Conservation (phyloP, 2,113 vertebrate genomes). For the Rhinopomastus cyanomelas region DNA sequence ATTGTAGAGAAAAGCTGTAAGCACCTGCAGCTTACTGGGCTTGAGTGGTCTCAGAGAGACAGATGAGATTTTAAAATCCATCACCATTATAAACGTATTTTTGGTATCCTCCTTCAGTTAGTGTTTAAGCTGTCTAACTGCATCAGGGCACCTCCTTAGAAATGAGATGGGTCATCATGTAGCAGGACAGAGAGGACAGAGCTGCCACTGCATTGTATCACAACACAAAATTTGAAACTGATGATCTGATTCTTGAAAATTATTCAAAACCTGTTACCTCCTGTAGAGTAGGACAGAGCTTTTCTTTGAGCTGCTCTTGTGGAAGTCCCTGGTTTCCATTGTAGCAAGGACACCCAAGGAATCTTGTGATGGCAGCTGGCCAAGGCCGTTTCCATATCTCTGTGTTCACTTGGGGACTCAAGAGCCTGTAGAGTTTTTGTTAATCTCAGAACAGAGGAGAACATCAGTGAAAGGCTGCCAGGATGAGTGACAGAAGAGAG, state of each 20-base stretch:
- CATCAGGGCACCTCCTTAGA: not conserved
- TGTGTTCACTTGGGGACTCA: not conserved
- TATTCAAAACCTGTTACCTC: not conserved
- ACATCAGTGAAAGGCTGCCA: constrained; percentile 6
- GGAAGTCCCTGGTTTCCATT: not conserved
- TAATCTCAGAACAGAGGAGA: not conserved
- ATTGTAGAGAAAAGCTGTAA: not conserved
- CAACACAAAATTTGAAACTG: not conserved
- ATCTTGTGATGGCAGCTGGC: not conserved
- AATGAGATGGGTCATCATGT: not conserved
- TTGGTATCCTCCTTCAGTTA: not conserved
- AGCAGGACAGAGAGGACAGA: not conserved
- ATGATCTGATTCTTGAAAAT: not conserved
- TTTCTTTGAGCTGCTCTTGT: not conserved
- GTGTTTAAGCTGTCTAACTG: not conserved
- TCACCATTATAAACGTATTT: not conserved
- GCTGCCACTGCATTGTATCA: not conserved
- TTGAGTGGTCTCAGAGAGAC: not conserved
- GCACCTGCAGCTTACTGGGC: not conserved
- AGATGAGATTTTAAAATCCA: not conserved
- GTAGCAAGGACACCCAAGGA: not conserved
- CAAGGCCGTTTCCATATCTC: not conserved
- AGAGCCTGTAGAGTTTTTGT: not conserved
- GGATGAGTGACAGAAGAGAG: not conserved
- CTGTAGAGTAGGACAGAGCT: not conserved